Conservation (phyloP, 2,888 invertebrate genomes). For the Lumbricus terrestris region DNA sequence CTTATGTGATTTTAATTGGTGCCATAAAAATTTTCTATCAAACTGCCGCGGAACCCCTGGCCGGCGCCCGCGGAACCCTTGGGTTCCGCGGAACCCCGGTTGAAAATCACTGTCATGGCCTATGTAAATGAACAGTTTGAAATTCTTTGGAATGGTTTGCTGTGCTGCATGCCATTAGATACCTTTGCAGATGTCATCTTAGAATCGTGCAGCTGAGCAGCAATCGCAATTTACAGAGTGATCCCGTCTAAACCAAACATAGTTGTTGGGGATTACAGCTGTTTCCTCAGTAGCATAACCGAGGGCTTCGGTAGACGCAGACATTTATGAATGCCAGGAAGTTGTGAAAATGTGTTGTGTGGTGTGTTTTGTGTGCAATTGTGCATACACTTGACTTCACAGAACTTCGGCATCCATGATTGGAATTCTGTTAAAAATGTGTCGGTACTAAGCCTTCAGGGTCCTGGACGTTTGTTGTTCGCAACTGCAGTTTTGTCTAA, state of each 20-base stretch:
- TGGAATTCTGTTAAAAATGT: neutral
- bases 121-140: neutral
- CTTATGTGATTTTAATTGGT: no score
- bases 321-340: neutral
- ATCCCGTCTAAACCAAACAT: neutral
- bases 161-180: neutral
- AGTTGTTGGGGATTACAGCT: neutral
- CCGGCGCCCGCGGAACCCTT: no score
- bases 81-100: no score
- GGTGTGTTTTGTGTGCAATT: no score
- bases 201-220: neutral
- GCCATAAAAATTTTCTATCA: no score
- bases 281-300: neutral
- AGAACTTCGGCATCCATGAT: neutral
- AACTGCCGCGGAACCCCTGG: no score
- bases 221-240: neutral
- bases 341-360: neutral
- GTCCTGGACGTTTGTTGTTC: neutral
- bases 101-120: no score
- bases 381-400: neutral
- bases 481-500: neutral
- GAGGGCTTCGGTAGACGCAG: neutral
- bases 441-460: neutral
- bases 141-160: neutral
- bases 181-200: neutral